phyloP scores from a whole-genome alignment of 2,888 invertebrate species.

The Calameuta filiformis region DNA sequence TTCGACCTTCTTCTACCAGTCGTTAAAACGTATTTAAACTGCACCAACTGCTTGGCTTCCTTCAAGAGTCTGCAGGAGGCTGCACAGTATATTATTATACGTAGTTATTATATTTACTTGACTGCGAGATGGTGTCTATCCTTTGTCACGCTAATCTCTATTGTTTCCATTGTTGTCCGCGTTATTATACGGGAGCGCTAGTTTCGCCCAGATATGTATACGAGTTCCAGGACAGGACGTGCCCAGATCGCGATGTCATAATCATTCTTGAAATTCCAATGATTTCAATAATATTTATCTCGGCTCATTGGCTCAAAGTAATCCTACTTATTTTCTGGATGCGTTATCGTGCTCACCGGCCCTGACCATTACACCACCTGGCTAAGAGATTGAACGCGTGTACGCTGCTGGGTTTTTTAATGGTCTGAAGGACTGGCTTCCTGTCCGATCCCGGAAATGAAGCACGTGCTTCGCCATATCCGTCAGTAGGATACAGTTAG shows the following conservation, averaged over 20 bases:
- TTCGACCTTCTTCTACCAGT: not conserved
- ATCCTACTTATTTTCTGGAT: not conserved
- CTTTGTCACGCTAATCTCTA: not conserved
- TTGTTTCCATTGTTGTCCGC: not conserved
- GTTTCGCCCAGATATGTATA: not conserved
- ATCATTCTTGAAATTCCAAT: not conserved
- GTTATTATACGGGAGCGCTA: not conserved
- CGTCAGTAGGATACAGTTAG: slow-evolving; percentile 23
- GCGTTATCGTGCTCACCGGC: not conserved
- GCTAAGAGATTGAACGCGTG: not conserved
- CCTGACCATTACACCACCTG: not conserved
- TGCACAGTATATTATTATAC: not conserved
- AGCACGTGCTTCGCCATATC: slow-evolving; percentile 53
- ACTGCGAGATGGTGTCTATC: not conserved
- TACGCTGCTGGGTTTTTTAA: slow-evolving; percentile 38
- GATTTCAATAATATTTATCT: not conserved
- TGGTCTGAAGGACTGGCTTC: slow-evolving; percentile 40
- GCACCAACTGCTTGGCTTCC: not conserved
- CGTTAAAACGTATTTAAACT: not conserved
- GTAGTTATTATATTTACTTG: not conserved
- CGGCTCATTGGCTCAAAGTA: not conserved
- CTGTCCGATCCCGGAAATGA: slow-evolving; percentile 44
- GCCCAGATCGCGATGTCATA: not conserved
- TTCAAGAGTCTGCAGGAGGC: not conserved
- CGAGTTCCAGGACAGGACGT: not conserved